These are phyloP conservation scores for Rhinichthys klamathensis DNA, from an alignment of 2,113 vertebrate species.

Conservation along the genomic window DNA sequence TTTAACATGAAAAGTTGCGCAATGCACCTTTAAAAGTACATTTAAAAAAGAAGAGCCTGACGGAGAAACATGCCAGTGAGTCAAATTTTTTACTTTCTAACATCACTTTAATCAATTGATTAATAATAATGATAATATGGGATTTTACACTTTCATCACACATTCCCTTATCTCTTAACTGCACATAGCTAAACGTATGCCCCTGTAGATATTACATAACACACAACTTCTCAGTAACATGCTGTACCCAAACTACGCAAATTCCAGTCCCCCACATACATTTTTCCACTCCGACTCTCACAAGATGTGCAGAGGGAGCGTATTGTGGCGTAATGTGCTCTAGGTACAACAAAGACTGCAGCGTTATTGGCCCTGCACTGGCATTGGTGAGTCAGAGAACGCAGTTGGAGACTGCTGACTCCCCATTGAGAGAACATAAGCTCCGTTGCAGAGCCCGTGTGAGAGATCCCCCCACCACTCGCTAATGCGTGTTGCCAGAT, in stretches of 20 bases:
- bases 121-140: not conserved
- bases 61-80: not conserved
- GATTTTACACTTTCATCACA: not conserved
- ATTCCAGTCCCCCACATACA: constrained; percentile 46
- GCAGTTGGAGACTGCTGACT: constrained; percentile 69
- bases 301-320: constrained; percentile 61
- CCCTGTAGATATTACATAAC: not conserved
- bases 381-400: constrained; percentile 66
- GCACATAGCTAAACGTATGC: not conserved
- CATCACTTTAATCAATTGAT: constrained; percentile 7
- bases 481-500: constrained; percentile 68
- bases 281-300: constrained; percentile 47
- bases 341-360: constrained; percentile 72
- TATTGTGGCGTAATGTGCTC: constrained; percentile 72
- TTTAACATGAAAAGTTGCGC: too few relatives aligned
- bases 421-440: constrained; percentile 78
- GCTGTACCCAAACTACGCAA: constrained; percentile 32
- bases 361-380: constrained; percentile 68
- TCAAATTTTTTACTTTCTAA: not conserved
- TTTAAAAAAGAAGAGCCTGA: not conserved
- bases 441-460: constrained; percentile 69
- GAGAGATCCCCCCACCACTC: constrained; percentile 62
- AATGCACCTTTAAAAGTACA: too few relatives aligned
- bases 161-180: not conserved
- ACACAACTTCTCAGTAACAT: not conserved